These are phyloP conservation scores for Candidula unifasciata DNA, from an alignment of 2,888 invertebrate genomes.

Conservation along the genomic window DNA sequence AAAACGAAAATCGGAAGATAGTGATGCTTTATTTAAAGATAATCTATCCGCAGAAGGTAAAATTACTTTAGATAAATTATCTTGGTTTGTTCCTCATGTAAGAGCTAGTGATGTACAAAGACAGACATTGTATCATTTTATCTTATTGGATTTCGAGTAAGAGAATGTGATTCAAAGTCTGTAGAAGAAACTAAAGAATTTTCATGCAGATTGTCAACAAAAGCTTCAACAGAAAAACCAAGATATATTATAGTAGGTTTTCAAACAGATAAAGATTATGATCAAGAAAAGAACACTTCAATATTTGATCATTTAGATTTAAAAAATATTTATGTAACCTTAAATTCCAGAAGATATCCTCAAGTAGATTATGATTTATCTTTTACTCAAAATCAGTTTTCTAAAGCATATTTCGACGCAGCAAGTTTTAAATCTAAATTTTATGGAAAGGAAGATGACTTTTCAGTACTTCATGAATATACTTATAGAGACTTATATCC, in stretches of 20 bases:
- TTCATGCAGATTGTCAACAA: neutral
- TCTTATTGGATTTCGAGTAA: neutral
- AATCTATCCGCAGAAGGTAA: neutral
- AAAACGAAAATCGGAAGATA: neutral
- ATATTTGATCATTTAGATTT: slow-evolving; percentile 7
- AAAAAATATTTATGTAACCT: slow-evolving; percentile 13
- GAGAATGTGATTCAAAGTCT: slow-evolving; percentile 3
- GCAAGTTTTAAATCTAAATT: slow-evolving; percentile 18
- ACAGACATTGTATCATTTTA: neutral
- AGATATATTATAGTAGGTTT: slow-evolving; percentile 27
- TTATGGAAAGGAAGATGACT: neutral
- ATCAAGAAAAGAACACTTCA: slow-evolving; percentile 13
- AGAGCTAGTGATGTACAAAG: neutral
- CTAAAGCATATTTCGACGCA: neutral
- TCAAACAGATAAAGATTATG: slow-evolving; percentile 2
- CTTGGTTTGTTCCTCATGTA: slow-evolving; percentile 14
- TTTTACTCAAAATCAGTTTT: neutral
- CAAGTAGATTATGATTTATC: neutral
- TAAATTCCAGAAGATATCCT: slow-evolving; percentile 12
- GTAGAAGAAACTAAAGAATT: neutral
- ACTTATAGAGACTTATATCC: slow-evolving; percentile 5
- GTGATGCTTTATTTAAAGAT: slow-evolving; percentile 11
- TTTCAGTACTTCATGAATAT: neutral
- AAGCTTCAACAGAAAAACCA: slow-evolving; percentile 13
- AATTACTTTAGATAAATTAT: slow-evolving; percentile 1